Percentiles rank a stretch among this genome's conserved stretches.
Evolutionary conservation across 2,888 invertebrate genomes (phyloP).

Genomic region (Synergus laeviventris): DNA sequence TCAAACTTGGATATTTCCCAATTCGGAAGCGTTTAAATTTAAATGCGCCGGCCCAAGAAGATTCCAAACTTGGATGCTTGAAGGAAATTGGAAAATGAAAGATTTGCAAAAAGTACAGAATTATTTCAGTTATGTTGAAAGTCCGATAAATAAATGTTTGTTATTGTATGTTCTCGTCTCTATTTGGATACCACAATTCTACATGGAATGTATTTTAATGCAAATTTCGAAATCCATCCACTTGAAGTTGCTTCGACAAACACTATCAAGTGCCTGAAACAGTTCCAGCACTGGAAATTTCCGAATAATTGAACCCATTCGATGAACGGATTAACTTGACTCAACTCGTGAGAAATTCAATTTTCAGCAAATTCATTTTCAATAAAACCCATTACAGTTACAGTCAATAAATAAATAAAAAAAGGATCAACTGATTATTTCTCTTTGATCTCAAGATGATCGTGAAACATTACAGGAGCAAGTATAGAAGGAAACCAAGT

Average conservation of each 20-base stretch:
- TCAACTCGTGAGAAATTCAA: neutral
- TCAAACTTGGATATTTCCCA: neutral
- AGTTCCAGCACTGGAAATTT: neutral
- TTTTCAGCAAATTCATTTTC: neutral
- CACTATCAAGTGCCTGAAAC: neutral
- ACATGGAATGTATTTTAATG: neutral
- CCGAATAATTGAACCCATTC: neutral
- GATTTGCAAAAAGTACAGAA: no score
- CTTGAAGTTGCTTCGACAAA: neutral
- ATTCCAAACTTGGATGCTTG: neutral
- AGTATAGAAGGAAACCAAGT: neutral
- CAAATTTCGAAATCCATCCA: neutral
- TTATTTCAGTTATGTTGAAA: no score
- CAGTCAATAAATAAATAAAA: no score
- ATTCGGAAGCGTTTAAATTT: constrained; percentile 17
- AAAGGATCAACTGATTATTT: neutral
- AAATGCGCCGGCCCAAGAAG: neutral
- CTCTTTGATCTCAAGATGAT: neutral
- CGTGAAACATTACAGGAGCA: neutral
- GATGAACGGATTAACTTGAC: neutral
- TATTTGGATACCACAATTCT: neutral
- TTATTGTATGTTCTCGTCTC: neutral
- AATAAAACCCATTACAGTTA: neutral
- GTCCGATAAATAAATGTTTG: neutral
- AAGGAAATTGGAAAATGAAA: neutral